A percentile compares a stretch with the other conserved stretches of the same genome.
phyloP scores from a whole-genome alignment of 2,888 invertebrate species.

The Lymantria monacha region DNA sequence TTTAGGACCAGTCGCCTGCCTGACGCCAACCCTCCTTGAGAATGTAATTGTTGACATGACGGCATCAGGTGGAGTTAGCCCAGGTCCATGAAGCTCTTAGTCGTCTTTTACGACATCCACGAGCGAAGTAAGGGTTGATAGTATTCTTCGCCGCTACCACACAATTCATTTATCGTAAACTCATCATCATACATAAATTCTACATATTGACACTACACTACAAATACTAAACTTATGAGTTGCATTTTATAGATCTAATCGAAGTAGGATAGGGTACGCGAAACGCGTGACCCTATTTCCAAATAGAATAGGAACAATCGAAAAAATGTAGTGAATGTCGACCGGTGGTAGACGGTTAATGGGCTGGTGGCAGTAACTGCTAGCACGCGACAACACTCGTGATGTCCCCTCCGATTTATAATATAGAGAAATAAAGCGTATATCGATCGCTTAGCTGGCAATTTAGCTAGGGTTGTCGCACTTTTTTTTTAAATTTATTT shows the following conservation, averaged over 20 bases:
- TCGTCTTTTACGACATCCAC: no score
- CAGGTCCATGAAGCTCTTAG: no score
- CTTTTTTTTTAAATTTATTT: no score
- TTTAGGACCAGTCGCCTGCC: no score
- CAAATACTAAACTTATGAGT: no score
- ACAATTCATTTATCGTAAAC: background rate
- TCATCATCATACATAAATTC: no score
- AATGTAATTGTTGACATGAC: no score
- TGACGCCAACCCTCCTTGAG: no score
- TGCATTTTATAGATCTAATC: background rate
- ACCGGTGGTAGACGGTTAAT: slow-evolving; percentile 30
- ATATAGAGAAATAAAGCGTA: slow-evolving; percentile 62
- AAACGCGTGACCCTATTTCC: slow-evolving; percentile 7
- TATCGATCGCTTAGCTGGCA: slow-evolving; percentile 53
- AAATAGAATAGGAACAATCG: slow-evolving; percentile 16
- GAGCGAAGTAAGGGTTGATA: no score
- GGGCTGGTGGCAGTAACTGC: slow-evolving; percentile 49
- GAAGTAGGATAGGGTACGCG: background rate
- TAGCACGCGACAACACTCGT: slow-evolving; percentile 71
- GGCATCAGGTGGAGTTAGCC: no score
- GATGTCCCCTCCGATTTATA: slow-evolving; percentile 61
- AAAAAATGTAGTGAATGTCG: slow-evolving; percentile 20
- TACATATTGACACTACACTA: no score
- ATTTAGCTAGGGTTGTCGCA: slow-evolving; percentile 20
- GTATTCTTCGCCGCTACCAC: no score